These are phyloP conservation scores for Orussus abietinus DNA, from an alignment of 1,140 invertebrate species.

Conservation along the genomic window DNA sequence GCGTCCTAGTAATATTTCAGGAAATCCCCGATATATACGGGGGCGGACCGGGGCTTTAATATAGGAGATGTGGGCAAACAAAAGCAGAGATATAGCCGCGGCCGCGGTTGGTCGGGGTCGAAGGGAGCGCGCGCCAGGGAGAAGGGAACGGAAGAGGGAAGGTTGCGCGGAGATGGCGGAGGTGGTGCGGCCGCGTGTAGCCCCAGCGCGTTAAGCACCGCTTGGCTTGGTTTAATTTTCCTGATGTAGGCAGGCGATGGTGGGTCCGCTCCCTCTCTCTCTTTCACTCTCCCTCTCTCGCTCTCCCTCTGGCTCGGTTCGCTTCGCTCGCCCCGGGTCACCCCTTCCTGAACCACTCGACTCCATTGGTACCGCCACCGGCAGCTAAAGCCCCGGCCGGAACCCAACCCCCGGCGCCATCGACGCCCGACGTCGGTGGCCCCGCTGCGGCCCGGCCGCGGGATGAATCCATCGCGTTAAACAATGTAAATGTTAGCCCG, in stretches of 20 bases:
- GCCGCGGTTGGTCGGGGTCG: slow-evolving; percentile 10
- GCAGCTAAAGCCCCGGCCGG: slow-evolving; percentile 17
- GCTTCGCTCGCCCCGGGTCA: slow-evolving; percentile 36
- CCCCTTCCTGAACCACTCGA: slow-evolving; percentile 26
- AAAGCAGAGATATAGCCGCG: slow-evolving; percentile 46
- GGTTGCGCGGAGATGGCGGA: slow-evolving; percentile 25
- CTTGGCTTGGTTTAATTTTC: slow-evolving; percentile 56
- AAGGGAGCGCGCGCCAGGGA: slow-evolving; percentile 7
- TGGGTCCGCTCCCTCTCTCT: slow-evolving; percentile 38
- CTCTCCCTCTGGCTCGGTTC: too few relatives aligned
- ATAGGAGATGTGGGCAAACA: slow-evolving; percentile 53
- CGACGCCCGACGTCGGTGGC: slow-evolving; percentile 44
- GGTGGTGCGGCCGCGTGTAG: slow-evolving; percentile 42
- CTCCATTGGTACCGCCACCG: slow-evolving; percentile 30
- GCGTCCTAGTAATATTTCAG: slow-evolving; percentile 17
- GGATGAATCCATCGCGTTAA: slow-evolving; percentile 53
- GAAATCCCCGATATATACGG: slow-evolving; percentile 22
- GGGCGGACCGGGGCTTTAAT: slow-evolving; percentile 38
- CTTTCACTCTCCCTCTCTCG: too few relatives aligned
- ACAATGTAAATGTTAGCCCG: slow-evolving; percentile 53
- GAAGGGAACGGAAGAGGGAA: slow-evolving; percentile 15
- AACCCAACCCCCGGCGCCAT: slow-evolving; percentile 26
- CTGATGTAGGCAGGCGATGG: slow-evolving; percentile 52
- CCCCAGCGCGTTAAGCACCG: slow-evolving; percentile 52
- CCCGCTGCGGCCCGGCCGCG: slow-evolving; percentile 27